These are phyloP conservation scores for Lipophrys pholis DNA, from an alignment of 2,113 vertebrate genomes.

Conservation along the genomic window DNA sequence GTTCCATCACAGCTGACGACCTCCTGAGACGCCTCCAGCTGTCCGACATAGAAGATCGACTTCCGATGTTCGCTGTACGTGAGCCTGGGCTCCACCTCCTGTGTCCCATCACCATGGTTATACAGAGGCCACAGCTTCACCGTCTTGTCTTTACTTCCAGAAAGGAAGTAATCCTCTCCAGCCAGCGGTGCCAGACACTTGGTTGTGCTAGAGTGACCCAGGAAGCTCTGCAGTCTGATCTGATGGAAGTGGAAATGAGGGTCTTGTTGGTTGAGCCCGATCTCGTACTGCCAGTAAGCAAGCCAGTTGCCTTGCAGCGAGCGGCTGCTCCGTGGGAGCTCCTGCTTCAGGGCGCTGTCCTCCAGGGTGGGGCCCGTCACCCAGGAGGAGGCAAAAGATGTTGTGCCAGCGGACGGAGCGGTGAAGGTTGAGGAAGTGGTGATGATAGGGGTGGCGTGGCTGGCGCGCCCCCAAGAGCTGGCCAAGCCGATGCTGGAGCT, in stretches of 20 bases:
- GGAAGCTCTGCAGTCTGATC: slow-evolving; percentile 95
- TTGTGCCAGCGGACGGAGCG: slow-evolving; percentile 48
- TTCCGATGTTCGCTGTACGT: slow-evolving; percentile 91
- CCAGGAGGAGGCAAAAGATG: slow-evolving; percentile 76
- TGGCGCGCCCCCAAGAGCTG: slow-evolving; percentile 78
- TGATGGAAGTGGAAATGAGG: slow-evolving; percentile 97
- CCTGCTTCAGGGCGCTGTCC: slow-evolving; percentile 90
- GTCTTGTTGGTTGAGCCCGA: slow-evolving; percentile 94
- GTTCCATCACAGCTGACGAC: slow-evolving; percentile 98
- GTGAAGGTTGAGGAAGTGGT: slow-evolving; percentile 72
- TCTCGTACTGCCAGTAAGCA: slow-evolving; percentile 98
- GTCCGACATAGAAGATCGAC: slow-evolving; percentile 92
- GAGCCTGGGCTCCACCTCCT: slow-evolving; percentile 87
- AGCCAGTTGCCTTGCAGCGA: slow-evolving; percentile 97
- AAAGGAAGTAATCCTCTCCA: slow-evolving; percentile 96
- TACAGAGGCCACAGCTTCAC: slow-evolving; percentile 96
- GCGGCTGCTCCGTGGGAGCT: slow-evolving; percentile 90
- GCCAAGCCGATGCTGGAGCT: slow-evolving; percentile 64
- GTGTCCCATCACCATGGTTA: slow-evolving; percentile 93
- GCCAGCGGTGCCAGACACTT: slow-evolving; percentile 91
- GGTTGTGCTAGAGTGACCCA: slow-evolving; percentile 90
- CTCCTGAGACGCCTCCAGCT: slow-evolving; percentile 90
- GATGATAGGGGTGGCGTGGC: slow-evolving; percentile 44
- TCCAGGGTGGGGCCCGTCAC: slow-evolving; percentile 75
- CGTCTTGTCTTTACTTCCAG: slow-evolving; percentile 96